Percentiles rank a stretch among this genome's conserved stretches.
These are phyloP conservation scores for Caenorhabditis briggsae DNA, from an alignment of 1,140 invertebrate genomes.

Conservation along the genomic window DNA sequence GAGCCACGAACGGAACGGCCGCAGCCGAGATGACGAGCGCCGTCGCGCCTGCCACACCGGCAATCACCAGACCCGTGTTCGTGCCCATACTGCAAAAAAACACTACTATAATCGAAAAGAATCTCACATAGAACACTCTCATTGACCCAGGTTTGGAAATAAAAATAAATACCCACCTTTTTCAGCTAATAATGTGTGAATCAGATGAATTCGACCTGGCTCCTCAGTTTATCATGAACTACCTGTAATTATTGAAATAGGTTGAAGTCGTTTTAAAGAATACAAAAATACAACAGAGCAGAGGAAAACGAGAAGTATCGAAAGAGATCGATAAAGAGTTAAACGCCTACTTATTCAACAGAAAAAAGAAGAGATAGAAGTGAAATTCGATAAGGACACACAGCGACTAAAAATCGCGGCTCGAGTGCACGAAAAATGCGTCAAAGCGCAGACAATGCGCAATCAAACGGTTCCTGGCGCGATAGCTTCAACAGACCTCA, in stretches of 20 bases:
- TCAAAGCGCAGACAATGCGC: not conserved
- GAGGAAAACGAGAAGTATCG: not conserved
- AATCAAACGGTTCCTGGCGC: not conserved
- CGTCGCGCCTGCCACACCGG: constrained; percentile 71
- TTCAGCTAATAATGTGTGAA: not conserved
- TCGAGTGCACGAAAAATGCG: not conserved
- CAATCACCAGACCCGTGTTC: constrained; percentile 62
- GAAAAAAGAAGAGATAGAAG: constrained; percentile 11
- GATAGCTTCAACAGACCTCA: not conserved
- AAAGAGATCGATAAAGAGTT: not conserved
- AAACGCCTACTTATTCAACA: constrained; percentile 15
- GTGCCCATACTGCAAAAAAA: constrained; percentile 60
- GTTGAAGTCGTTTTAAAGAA: not conserved
- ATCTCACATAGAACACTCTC: not conserved
- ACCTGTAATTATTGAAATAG: not conserved
- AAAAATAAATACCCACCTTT: not conserved
- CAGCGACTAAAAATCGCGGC: constrained; percentile 45
- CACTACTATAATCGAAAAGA: not conserved
- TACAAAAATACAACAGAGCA: not conserved
- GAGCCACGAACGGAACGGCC: constrained; percentile 74
- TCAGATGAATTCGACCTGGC: not conserved
- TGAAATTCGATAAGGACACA: constrained; percentile 49
- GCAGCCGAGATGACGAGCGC: constrained; percentile 72
- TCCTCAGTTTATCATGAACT: not conserved
- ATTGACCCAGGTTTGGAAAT: not conserved